Percentiles rank a stretch among this genome's conserved stretches.
Conservation (phyloP, 1,140 invertebrate species). For the Euura lappo region DNA sequence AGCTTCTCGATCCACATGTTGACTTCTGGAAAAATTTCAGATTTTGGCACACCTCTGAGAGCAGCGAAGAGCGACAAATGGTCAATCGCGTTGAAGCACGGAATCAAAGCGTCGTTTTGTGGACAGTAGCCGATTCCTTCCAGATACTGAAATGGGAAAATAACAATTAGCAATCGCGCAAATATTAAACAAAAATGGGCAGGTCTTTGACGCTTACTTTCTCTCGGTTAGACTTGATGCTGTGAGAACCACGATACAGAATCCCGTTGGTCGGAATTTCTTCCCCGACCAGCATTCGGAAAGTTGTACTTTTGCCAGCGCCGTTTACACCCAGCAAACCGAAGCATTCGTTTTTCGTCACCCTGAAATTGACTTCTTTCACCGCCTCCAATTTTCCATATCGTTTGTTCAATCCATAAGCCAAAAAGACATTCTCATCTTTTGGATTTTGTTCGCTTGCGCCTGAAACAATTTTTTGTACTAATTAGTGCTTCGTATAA, state of each 20-base stretch:
- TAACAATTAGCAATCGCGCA: background rate
- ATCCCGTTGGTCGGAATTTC: constrained; percentile 68
- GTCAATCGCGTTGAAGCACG: constrained; percentile 72
- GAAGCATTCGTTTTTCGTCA: constrained; percentile 81
- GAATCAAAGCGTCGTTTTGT: constrained; percentile 75
- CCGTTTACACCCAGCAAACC: constrained; percentile 89
- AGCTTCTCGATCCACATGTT: constrained; percentile 60
- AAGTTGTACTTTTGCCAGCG: constrained; percentile 84
- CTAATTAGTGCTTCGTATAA: background rate
- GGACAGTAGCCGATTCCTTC: constrained; percentile 73
- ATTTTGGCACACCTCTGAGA: constrained; percentile 67
- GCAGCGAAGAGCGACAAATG: constrained; percentile 72
- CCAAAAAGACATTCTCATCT: constrained; percentile 35
- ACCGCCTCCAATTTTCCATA: constrained; percentile 75
- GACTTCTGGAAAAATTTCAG: constrained; percentile 58
- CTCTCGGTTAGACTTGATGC: constrained; percentile 56
- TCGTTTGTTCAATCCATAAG: constrained; percentile 69
- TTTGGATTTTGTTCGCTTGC: background rate
- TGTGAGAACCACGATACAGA: constrained; percentile 52
- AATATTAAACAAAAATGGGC: background rate
- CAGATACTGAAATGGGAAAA: constrained; percentile 53
- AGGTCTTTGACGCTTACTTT: constrained; percentile 44
- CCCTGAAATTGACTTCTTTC: constrained; percentile 71
- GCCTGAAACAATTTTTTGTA: background rate
- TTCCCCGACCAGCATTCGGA: constrained; percentile 90